phyloP scores from a whole-genome alignment of 1,140 invertebrate genomes.

The Aphis gossypii region DNA sequence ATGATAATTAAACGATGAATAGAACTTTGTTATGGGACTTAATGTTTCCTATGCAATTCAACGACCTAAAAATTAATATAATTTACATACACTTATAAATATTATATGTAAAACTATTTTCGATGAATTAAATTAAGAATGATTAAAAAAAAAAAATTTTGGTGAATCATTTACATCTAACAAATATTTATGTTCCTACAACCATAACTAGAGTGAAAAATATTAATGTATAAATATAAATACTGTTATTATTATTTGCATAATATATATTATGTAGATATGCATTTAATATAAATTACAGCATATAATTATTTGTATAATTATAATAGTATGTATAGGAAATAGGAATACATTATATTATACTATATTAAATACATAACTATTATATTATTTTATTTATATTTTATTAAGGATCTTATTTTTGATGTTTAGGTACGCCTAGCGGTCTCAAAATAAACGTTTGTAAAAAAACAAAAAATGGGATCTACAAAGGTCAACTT shows the following conservation, averaged over 20 bases:
- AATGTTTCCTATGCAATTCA: background rate
- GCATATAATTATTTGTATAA: background rate
- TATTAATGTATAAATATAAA: background rate
- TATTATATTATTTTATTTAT: background rate
- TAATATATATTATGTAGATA: background rate
- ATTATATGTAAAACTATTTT: background rate
- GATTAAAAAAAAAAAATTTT: background rate
- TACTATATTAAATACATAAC: background rate
- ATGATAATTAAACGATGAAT: slow-evolving; percentile 3
- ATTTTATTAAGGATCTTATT: background rate
- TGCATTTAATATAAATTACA: background rate
- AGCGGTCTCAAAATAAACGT: slow-evolving; percentile 45
- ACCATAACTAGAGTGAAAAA: background rate
- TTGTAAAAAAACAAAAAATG: slow-evolving; percentile 21
- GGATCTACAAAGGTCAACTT: slow-evolving; percentile 47
- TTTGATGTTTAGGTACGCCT: background rate
- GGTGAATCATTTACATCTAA: no score
- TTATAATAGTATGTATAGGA: background rate
- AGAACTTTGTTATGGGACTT: background rate
- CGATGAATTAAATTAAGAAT: background rate
- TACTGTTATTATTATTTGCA: background rate
- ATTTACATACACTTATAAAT: slow-evolving; percentile 8
- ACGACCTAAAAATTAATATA: background rate
- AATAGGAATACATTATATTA: no score
- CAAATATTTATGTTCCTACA: background rate